phyloP scores from a whole-genome alignment of 2,113 vertebrate species.

The Talpa occidentalis region DNA sequence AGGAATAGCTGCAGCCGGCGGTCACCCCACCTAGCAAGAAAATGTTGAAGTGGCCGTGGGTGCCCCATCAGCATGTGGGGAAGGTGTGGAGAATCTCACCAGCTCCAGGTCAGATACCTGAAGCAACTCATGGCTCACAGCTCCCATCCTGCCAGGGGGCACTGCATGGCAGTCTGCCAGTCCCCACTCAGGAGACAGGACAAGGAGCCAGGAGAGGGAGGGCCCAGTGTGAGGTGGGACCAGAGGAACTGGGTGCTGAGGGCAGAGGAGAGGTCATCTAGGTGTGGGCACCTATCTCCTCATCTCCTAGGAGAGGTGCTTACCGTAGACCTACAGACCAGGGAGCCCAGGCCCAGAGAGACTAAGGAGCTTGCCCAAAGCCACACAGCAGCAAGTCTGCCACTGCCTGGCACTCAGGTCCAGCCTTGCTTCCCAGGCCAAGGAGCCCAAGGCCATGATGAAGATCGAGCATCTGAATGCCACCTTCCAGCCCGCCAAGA shows the following conservation, averaged over 20 bases:
- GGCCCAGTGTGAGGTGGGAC: rapidly evolving
- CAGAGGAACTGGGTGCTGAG: rapidly evolving
- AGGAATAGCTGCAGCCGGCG: neutral
- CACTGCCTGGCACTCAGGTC: constrained; percentile 7
- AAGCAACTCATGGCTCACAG: neutral
- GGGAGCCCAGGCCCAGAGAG: neutral
- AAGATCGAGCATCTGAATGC: constrained; percentile 95
- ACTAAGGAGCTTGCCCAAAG: neutral
- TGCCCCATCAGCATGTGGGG: neutral
- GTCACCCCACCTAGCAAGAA: neutral
- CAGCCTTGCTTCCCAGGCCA: constrained; percentile 88
- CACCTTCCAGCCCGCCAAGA: constrained; percentile 95
- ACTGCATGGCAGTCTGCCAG: rapidly evolving
- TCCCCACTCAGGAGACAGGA: neutral
- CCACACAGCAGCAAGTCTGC: neutral
- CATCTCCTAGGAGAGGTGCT: no score
- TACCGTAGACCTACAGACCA: neutral
- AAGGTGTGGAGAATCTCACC: neutral
- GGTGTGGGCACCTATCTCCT: rapidly evolving
- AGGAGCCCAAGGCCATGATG: constrained; percentile 96
- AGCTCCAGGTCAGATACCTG: neutral
- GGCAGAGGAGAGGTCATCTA: neutral
- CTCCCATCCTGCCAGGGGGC: no score
- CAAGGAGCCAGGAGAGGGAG: no score
- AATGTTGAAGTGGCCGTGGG: neutral